Percentiles rank a stretch among this genome's conserved stretches.
Conservation (phyloP, 2,888 invertebrate species). For the Spilarctia lutea region DNA sequence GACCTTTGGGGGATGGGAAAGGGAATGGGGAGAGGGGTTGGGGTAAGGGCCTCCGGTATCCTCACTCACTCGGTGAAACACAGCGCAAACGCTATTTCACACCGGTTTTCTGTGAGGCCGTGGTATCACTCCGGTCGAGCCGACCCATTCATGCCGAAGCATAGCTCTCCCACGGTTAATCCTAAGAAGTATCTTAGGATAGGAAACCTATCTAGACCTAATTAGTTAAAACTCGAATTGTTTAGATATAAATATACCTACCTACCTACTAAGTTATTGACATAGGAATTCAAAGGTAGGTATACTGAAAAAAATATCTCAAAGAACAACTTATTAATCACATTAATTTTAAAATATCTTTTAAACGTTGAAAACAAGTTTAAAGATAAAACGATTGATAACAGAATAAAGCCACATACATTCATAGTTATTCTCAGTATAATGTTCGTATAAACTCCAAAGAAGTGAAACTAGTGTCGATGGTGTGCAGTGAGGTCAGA, state of each 20-base stretch:
- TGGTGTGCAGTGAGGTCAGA: slow-evolving; percentile 19
- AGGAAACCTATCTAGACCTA: too few species aligned
- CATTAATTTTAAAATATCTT: background rate
- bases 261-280: too few species aligned
- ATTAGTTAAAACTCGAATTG: background rate
- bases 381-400: background rate
- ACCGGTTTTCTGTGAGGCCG: too few species aligned
- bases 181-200: too few species aligned
- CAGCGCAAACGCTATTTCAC: too few species aligned
- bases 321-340: background rate
- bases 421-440: background rate
- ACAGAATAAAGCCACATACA: background rate
- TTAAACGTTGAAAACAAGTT: background rate
- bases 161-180: too few species aligned
- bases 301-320: background rate
- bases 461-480: slow-evolving; percentile 5
- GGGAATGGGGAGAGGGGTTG: too few species aligned
- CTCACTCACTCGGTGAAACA: too few species aligned
- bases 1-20: too few species aligned
- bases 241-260: background rate
- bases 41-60: too few species aligned
- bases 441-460: background rate
- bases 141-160: too few species aligned
- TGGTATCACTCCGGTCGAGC: too few species aligned
- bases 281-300: background rate